Percentiles rank a stretch among this genome's conserved stretches.
Conservation (phyloP, 2,113 vertebrate species). For the Nansenia antarctica region DNA sequence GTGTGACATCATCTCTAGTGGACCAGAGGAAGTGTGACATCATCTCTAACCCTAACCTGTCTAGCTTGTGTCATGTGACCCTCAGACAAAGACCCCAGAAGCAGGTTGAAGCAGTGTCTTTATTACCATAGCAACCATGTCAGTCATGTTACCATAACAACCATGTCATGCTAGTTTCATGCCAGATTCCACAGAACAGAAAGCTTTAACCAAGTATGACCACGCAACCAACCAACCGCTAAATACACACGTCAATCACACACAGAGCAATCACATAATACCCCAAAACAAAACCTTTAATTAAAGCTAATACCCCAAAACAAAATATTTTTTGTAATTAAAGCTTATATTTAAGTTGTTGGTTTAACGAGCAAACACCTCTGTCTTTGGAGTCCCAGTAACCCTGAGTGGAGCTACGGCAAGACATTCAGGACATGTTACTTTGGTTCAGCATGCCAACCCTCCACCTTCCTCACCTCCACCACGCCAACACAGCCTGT, state of each 20-base stretch:
- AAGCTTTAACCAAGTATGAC: constrained; percentile 61
- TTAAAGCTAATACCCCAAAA: background rate
- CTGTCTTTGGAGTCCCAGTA: background rate
- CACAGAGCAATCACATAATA: constrained; percentile 49
- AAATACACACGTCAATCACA: constrained; percentile 64
- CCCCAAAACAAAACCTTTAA: constrained; percentile 36
- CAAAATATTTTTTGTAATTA: too few species aligned
- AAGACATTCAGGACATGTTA: constrained; percentile 42
- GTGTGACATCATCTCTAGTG: too few species aligned
- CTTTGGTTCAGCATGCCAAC: background rate
- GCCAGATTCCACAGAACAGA: too few species aligned
- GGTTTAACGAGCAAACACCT: background rate
- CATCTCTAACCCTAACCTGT: too few species aligned
- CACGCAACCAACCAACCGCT: constrained; percentile 50
- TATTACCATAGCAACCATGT: too few species aligned
- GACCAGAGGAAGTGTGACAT: too few species aligned
- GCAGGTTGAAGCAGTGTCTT: too few species aligned
- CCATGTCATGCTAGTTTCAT: too few species aligned
- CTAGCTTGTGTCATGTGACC: too few species aligned
- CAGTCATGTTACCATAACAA: too few species aligned
- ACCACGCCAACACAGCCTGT: background rate
- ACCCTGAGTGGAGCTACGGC: constrained; percentile 47
- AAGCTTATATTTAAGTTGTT: too few species aligned
- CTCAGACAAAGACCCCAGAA: too few species aligned
- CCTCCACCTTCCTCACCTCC: background rate